These are phyloP conservation scores for Poecilia picta DNA, from an alignment of 2,797 vertebrate genomes.

Conservation along the genomic window DNA sequence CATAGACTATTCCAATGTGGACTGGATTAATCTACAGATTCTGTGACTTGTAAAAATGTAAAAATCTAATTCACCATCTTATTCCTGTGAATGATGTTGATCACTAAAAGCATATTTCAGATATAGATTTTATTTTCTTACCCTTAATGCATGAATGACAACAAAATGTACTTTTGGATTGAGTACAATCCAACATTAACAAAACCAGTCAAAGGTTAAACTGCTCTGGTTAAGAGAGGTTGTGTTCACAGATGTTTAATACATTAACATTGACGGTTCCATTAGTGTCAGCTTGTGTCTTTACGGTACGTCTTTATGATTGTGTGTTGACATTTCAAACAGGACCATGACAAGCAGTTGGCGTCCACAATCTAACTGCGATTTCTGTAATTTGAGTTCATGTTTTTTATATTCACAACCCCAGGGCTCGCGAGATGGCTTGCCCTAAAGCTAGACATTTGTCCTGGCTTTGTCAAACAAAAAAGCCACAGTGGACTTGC, in stretches of 20 bases:
- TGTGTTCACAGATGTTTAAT: not conserved
- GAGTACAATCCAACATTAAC: not conserved
- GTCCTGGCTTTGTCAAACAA: slow-evolving; percentile 51
- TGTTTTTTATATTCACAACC: slow-evolving; percentile 4
- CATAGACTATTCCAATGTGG: not conserved
- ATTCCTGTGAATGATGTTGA: not conserved
- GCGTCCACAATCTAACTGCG: slow-evolving; percentile 5
- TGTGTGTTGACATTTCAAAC: not conserved
- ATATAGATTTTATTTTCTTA: not conserved
- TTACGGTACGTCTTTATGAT: not conserved
- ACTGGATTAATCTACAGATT: not conserved
- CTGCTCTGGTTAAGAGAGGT: not conserved
- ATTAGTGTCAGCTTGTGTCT: not conserved
- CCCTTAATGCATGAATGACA: not conserved
- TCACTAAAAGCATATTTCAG: not conserved
- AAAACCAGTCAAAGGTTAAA: not conserved
- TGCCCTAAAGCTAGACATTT: slow-evolving; percentile 40
- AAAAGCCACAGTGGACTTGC: slow-evolving; percentile 39
- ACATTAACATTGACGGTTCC: not conserved
- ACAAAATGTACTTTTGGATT: not conserved
- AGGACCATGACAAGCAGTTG: slow-evolving; percentile 4
- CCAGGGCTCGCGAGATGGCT: slow-evolving; percentile 19
- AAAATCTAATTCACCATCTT: no score
- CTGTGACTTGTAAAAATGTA: not conserved
- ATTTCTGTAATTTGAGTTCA: slow-evolving; percentile 14